A percentile compares a stretch with the other conserved stretches of the same genome.
Conservation (phyloP, 2,797 vertebrate species). For the Typhlichthys subterraneus region DNA sequence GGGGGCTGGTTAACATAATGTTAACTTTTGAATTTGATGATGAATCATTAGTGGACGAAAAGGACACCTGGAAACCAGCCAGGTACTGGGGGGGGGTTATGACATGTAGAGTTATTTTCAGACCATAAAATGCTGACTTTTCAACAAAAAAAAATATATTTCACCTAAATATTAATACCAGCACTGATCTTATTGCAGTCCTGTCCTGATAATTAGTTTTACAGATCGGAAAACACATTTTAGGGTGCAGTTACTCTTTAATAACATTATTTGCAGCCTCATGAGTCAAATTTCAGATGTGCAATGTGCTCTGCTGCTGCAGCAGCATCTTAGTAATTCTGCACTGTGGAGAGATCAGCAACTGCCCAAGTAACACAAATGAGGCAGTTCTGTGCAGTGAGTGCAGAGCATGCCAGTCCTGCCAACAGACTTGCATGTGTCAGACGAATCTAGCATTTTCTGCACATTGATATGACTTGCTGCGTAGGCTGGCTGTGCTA, state of each 20-base stretch:
- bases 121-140: too few species aligned
- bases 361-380: constrained; percentile 17
- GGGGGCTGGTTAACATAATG: too few species aligned
- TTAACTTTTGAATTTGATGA: too few species aligned
- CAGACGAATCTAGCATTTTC: constrained; percentile 3
- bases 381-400: constrained; percentile 12
- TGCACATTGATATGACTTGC: neutral
- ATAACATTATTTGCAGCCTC: constrained; percentile 57
- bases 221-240: too few species aligned
- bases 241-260: constrained; percentile 18
- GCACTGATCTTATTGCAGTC: too few species aligned
- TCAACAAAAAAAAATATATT: too few species aligned
- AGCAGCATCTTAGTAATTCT: constrained; percentile 55
- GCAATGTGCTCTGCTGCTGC: constrained; percentile 42
- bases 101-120: too few species aligned
- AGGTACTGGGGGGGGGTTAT: too few species aligned
- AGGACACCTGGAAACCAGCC: too few species aligned
- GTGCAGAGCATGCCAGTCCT: neutral
- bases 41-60: too few species aligned
- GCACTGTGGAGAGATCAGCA: constrained; percentile 24
- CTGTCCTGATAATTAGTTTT: too few species aligned
- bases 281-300: constrained; percentile 42
- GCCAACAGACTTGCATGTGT: neutral
- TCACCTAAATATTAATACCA: too few species aligned
- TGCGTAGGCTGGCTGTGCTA: neutral